These are phyloP conservation scores for Pelodytes ibericus DNA, from an alignment of 2,797 vertebrate species.

Conservation along the genomic window DNA sequence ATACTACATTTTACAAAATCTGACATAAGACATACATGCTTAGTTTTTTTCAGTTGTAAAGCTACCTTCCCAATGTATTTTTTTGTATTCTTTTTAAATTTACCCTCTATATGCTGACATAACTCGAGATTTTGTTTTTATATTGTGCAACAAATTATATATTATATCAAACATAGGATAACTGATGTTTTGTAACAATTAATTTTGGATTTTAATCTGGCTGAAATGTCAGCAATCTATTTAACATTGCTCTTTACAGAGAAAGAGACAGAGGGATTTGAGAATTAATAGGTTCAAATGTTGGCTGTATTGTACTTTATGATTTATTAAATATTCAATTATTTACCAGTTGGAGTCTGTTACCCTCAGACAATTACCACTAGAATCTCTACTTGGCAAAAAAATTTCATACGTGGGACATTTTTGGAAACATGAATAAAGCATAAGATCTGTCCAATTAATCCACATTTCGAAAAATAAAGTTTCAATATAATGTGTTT, in stretches of 20 bases:
- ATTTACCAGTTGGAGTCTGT: not conserved
- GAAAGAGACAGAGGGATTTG: not conserved
- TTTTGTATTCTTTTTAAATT: too few relatives aligned
- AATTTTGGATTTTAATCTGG: not conserved
- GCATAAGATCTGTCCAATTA: slow-evolving; percentile 16
- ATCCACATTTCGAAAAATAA: slow-evolving; percentile 6
- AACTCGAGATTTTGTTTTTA: not conserved
- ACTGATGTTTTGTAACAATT: too few relatives aligned
- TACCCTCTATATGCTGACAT: too few relatives aligned
- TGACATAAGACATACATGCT: not conserved
- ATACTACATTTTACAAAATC: slow-evolving; percentile 1
- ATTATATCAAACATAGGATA: too few relatives aligned
- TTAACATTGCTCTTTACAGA: not conserved
- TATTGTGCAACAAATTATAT: too few relatives aligned
- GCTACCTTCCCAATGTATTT: too few relatives aligned
- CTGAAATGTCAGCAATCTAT: not conserved
- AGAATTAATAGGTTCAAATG: not conserved
- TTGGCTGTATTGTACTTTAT: not conserved
- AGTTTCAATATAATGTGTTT: slow-evolving; percentile 1
- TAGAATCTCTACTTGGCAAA: slow-evolving; percentile 17
- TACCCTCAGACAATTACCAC: slow-evolving; percentile 19
- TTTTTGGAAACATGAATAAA: slow-evolving; percentile 32
- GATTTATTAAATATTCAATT: slow-evolving; percentile 26
- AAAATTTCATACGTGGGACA: not conserved
- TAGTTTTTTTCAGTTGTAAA: not conserved